Conservation (phyloP, 1,140 invertebrate genomes). For the Ridgeia piscesae region DNA sequence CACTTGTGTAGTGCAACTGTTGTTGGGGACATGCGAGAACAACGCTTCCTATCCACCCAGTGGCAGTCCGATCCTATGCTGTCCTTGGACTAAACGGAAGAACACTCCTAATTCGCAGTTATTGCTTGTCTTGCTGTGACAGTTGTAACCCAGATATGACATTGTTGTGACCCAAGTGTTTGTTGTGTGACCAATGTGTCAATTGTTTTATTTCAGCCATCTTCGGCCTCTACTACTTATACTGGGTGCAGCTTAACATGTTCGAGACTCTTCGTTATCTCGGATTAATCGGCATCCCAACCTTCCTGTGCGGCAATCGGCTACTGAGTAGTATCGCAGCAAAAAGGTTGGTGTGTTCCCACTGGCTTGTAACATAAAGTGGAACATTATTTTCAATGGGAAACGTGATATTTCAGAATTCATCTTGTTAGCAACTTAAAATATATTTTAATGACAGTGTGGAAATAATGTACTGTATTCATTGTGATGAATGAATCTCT, state of each 20-base stretch:
- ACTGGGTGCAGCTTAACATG: conserved; percentile 93
- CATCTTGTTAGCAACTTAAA: too few relatives aligned
- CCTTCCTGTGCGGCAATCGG: conserved; percentile 90
- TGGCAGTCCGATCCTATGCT: background rate
- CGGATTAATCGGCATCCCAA: conserved; percentile 76
- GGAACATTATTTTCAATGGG: background rate
- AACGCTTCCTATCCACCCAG: background rate
- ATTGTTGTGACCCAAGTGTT: background rate
- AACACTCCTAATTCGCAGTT: background rate
- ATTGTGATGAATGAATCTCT: too few relatives aligned
- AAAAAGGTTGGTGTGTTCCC: conserved; percentile 42
- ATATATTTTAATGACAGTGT: too few relatives aligned
- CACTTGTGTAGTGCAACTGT: background rate
- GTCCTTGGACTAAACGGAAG: background rate
- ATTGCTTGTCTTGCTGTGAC: background rate
- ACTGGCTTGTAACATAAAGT: background rate
- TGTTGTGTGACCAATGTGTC: conserved; percentile 13
- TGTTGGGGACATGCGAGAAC: background rate
- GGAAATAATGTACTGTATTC: too few relatives aligned
- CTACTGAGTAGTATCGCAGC: conserved; percentile 75
- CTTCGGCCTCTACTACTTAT: conserved; percentile 81
- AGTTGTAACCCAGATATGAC: background rate
- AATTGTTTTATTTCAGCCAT: conserved; percentile 67
- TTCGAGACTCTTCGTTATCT: conserved; percentile 93
- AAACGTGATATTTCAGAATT: too few relatives aligned